Evolutionary conservation across 2,113 vertebrate species (phyloP), one percentile per base, ranked within the genome.

Genomic region (Gavia stellata): DNA sequence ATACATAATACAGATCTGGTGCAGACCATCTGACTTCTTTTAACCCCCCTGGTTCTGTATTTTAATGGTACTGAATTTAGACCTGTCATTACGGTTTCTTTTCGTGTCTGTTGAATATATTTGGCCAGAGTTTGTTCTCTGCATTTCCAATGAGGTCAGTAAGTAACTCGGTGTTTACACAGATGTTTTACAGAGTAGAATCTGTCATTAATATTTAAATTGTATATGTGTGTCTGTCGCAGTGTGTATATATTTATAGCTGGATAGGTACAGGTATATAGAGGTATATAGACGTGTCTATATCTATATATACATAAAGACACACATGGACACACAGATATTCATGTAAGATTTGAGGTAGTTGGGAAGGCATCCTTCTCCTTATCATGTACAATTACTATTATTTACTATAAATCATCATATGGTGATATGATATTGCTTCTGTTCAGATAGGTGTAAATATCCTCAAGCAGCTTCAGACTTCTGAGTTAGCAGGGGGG

Each of bases 21-120:
- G 73, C 66, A 53, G 53, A 80, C 84, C 92, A 95, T 95, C 95
- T 97, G 96, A 97, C 91, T 97, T 80, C 31, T 65, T 89, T 96
- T 94, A 96, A 94, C 89, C 89, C 82, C 88, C 78, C 66, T 16
- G 36, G 34, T 94, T 94, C 88, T 94, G 58, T 91, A 62, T 89
- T 77, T 95, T 81, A 85, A 36, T 42, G 66, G 78, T 44, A 42
- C 86, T 96, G 96, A 77, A 87, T 96, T 89, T 58, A 91, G 89
- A 87, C 78, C 86, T 73, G 77, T 77, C 73, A n/a, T 91, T 94
- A 68, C 0, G 1, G 49, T 62, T 89, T 89, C 68, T 72, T 52
- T 75, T 71, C 1, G 6, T 56, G 36, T 62, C 66, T 62, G 31
- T 28, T 47, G 62, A 80, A 77, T 91, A 18, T 79, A 66, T 68